Evolutionary conservation across 23 tunicate species (phyloP).

Genomic region (Diplosoma virens): DNA sequence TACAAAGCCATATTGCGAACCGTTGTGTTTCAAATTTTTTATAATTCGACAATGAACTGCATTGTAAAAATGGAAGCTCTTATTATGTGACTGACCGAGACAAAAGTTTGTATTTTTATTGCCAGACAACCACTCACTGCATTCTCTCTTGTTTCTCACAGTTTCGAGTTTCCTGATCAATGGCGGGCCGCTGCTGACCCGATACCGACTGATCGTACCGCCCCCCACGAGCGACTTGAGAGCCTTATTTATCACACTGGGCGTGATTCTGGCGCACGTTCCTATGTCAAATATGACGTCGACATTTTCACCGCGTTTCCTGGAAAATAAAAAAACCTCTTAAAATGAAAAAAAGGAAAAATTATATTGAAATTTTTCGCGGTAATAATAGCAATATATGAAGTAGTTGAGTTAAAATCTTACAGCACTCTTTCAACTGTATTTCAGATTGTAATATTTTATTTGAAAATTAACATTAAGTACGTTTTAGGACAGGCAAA

Average conservation of each 20-base stretch:
- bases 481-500: too few species aligned
- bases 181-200: slow-evolving; percentile 5
- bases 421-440: too few species aligned
- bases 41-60: too few species aligned
- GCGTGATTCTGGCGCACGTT: slow-evolving; percentile 31
- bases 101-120: background rate
- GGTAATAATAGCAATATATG: too few species aligned
- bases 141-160: background rate
- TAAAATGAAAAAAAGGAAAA: too few species aligned
- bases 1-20: too few species aligned
- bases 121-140: background rate
- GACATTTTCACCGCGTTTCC: slow-evolving; percentile 36
- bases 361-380: too few species aligned
- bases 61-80: background rate
- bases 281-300: slow-evolving; percentile 67
- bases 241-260: slow-evolving; percentile 31
- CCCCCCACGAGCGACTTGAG: slow-evolving; percentile 34
- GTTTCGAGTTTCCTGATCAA: background rate
- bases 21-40: too few species aligned
- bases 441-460: too few species aligned
- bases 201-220: slow-evolving; percentile 53
- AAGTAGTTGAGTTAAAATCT: too few species aligned
- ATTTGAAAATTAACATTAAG: too few species aligned
- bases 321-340: background rate
- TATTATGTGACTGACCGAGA: background rate